These are phyloP conservation scores for Himalopsyche phryganea DNA, from an alignment of 1,140 invertebrate genomes.

Conservation along the genomic window DNA sequence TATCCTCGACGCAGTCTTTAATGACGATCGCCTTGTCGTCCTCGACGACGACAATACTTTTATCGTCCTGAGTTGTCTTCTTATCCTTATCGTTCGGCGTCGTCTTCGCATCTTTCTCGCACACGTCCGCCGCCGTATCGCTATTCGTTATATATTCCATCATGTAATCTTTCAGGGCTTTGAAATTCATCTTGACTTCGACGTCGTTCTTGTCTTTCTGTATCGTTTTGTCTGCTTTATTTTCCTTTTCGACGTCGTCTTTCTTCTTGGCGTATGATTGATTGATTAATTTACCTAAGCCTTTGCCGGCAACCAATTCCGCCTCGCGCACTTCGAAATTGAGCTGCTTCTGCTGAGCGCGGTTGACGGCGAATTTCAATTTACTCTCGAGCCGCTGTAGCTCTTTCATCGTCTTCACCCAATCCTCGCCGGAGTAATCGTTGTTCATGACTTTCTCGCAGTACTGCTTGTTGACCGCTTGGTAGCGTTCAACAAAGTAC, in stretches of 20 bases:
- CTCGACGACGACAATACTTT: neutral
- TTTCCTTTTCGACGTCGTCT: slow-evolving; percentile 26
- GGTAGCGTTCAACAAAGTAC: slow-evolving; percentile 41
- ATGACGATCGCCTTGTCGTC: neutral
- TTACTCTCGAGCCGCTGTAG: slow-evolving; percentile 44
- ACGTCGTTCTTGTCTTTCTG: too few relatives aligned
- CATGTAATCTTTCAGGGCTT: neutral
- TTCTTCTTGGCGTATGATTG: slow-evolving; percentile 35
- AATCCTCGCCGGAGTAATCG: slow-evolving; percentile 43
- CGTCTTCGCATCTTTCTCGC: too few relatives aligned
- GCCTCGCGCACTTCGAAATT: slow-evolving; percentile 42
- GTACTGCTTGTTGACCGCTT: slow-evolving; percentile 43
- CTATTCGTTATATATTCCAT: neutral
- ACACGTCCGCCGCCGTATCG: neutral
- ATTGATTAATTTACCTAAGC: slow-evolving; percentile 47
- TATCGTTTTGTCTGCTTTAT: slow-evolving; percentile 25
- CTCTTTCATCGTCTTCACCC: slow-evolving; percentile 46
- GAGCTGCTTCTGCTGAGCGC: slow-evolving; percentile 34
- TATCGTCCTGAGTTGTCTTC: neutral
- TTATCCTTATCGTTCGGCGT: too few relatives aligned
- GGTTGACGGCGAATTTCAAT: slow-evolving; percentile 41
- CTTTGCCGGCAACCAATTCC: slow-evolving; percentile 47
- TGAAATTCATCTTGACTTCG: neutral
- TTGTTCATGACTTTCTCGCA: slow-evolving; percentile 44
- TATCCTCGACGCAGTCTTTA: neutral